Base-by-base conservation (phyloP, 2,888 invertebrate genomes). In the Athalia circularis region DNA sequence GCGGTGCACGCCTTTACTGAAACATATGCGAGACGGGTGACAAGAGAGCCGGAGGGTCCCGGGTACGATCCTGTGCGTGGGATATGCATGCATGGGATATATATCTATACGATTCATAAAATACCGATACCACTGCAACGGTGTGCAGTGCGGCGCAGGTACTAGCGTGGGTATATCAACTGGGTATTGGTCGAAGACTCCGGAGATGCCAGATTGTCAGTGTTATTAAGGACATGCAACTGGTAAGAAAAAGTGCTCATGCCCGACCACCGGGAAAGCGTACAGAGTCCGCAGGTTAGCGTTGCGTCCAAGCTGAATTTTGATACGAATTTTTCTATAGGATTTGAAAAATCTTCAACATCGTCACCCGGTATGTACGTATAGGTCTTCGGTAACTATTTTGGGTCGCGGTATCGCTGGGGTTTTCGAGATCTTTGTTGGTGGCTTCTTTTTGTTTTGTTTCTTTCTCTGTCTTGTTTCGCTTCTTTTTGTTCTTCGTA, bases 1-100 rank as follows among this genome's bases (percentile, higher is more conserved):
- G 48, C 48, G 29, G 52, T 72, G 57, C 72, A 72, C 59, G 72
- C 45, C 43, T 72, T 59, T 72, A 29, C 6, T 59, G 72, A 72
- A 72, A 72, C 72, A 72, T 72, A 72, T 72, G 72, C 72, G 72
- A 59, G 72, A 59, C 72, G 72, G 72, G 72, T 72, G 72, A 72
- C 72, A 72, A 29, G 72, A 72, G 72, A 72, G 57, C 57, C 59
- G 13, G 50, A 68, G 52, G 68, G 52, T 68, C 72, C 72, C 59
- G 11, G 11, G 9, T 6, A 54, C 11, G 54, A n/a, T 5, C 5
- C 7, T n/a, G 57, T 59, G 72, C 72, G 72, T 72, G 72, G 72
- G 72, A 72, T 59, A 72, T 57, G n/a, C 11, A 45, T 59, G 72
- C 15, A n/a, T 52, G 52, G 8, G 52, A 4, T 54, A 9, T 54